Percentiles rank a stretch among this genome's conserved stretches.
Evolutionary conservation across 35 echinoderm and acorn worm species (phyloP).

Genomic region (Hemicentrotus pulcherrimus): DNA sequence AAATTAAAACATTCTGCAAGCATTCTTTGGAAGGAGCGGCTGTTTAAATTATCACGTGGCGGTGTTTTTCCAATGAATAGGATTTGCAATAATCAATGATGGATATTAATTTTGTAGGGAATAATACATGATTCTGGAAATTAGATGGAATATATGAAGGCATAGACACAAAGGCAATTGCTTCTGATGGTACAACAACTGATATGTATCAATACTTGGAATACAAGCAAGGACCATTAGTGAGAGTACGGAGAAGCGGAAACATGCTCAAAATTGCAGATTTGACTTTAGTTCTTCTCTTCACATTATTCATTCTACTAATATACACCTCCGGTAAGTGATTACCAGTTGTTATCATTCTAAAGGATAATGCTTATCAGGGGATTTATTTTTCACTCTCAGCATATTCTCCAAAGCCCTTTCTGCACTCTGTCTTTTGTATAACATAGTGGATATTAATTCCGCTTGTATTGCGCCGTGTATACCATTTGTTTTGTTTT

Average conservation of each 20-base stretch:
- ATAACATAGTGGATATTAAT: background rate
- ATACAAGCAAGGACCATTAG: background rate
- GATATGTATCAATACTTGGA: background rate
- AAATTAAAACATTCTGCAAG: background rate
- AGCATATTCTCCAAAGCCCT: background rate
- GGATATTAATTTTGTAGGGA: background rate
- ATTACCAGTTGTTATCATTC: background rate
- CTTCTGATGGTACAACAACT: background rate
- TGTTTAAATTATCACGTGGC: background rate
- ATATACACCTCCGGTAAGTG: slow-evolving; percentile 10
- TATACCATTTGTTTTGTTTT: background rate
- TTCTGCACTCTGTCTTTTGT: background rate
- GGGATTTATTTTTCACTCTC: background rate
- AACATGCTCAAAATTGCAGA: background rate
- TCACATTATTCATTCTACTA: background rate
- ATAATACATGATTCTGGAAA: background rate
- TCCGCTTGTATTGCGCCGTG: background rate
- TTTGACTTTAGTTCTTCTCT: background rate
- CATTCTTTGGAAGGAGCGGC: background rate
- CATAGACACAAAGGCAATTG: background rate
- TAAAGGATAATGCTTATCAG: background rate
- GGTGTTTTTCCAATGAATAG: background rate
- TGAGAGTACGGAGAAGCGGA: background rate
- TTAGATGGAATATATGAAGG: background rate
- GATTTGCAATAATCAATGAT: background rate